Conservation (phyloP, 2,888 invertebrate species). For the Mongoloraphidia duomilia region DNA sequence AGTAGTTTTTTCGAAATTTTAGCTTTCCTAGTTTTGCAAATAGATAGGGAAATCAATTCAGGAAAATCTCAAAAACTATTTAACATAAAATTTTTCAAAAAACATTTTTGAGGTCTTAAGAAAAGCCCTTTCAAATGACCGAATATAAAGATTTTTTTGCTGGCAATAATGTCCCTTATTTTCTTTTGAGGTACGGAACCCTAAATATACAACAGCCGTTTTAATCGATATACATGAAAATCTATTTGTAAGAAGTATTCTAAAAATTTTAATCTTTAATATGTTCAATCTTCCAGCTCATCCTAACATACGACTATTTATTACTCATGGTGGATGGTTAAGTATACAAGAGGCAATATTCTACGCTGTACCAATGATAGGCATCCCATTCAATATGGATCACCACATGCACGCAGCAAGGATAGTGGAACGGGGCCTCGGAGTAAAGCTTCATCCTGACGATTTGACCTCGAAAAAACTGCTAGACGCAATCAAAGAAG, state of each 20-base stretch:
- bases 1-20: too few relatives aligned
- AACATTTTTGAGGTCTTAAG: too few relatives aligned
- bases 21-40: too few relatives aligned
- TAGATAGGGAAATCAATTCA: too few relatives aligned
- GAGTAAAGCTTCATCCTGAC: conserved; percentile 13
- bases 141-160: too few relatives aligned
- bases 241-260: background rate
- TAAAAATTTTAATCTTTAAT: background rate
- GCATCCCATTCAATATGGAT: conserved; percentile 23
- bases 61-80: too few relatives aligned
- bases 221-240: background rate
- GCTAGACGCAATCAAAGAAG: conserved; percentile 13
- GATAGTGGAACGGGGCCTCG: conserved; percentile 18
- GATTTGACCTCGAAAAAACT: conserved; percentile 15
- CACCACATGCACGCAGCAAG: conserved; percentile 21
- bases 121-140: too few relatives aligned
- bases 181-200: too few relatives aligned
- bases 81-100: too few relatives aligned
- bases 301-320: conserved; percentile 16
- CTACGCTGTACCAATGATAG: conserved; percentile 17
- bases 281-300: conserved; percentile 12
- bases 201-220: too few relatives aligned
- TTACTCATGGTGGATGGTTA: conserved; percentile 20
- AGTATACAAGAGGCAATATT: conserved; percentile 18
- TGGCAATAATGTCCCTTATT: too few relatives aligned